Evolutionary conservation across 2,113 vertebrate genomes (phyloP), one percentile per base, ranked within the genome.

Genomic region (Pomatostomus ruficeps): DNA sequence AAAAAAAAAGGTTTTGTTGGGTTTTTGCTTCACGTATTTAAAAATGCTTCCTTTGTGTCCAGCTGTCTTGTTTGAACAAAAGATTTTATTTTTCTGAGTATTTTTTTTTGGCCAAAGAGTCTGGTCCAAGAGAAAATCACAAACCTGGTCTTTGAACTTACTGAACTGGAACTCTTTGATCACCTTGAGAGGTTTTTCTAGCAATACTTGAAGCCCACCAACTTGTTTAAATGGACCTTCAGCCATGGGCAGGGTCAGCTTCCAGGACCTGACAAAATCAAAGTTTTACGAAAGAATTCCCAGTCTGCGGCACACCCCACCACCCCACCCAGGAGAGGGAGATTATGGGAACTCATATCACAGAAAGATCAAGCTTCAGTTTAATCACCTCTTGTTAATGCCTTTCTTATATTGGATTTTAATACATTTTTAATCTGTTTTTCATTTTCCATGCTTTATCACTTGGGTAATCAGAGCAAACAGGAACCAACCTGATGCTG

Each of bases 361-460:
- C 63, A 77, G 79, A 80, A 74, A 88, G 86, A 95, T 97, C 96
- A 95, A 83, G 46, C 88, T 91, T 88, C 61, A 72, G 63, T 91
- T 96, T 96, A 93, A 95, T 94, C 90, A 94, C 25, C 51, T 71
- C 86, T 95, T 92, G 85, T 91, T 96, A 91, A 91, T 91, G 71
- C 29, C 90, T 74, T 82, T 94, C 90, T 94, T 88, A 94, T 95
- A 97, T 95, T 94, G 94, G 95, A 94, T 96, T 96, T 94, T 96
- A 96, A 96, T 95, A 91, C 24, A 90, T 91, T 95, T 94, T 96
- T 96, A 95, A 96, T 96, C 93, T 97, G 75, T 93, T 96, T 95
- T 96, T 94, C 96, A 94, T 96, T 96, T 87, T 94, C 84, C 68
- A 21, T 91, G 78, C 36, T 74, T 91, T 97, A 93, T 93, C 94